These are phyloP conservation scores for Aromia moschata DNA, from an alignment of 2,888 invertebrate genomes.

Conservation along the genomic window DNA sequence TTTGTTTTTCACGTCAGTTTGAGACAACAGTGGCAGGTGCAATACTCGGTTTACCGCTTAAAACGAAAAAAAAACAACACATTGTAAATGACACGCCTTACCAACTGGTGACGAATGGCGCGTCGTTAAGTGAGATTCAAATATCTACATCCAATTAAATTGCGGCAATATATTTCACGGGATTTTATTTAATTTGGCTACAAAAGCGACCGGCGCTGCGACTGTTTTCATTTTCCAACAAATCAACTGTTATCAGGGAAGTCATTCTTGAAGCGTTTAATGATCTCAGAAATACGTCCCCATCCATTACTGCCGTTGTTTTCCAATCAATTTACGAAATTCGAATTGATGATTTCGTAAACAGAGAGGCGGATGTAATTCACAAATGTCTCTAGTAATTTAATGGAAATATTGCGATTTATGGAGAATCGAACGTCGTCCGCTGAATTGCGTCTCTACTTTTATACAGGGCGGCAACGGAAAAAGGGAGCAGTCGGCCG, in stretches of 20 bases:
- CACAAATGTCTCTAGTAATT: constrained; percentile 21
- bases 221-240: constrained; percentile 15
- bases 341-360: constrained; percentile 25
- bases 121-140: constrained; percentile 10
- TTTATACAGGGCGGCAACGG: too few relatives aligned
- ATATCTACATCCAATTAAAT: constrained; percentile 15
- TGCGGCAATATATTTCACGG: constrained; percentile 3
- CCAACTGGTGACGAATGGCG: constrained; percentile 1
- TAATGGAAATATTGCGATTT: constrained; percentile 9
- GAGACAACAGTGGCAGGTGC: too few relatives aligned
- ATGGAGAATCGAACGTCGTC: neutral
- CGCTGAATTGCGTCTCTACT: neutral
- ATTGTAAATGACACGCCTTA: neutral
- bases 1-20: too few relatives aligned
- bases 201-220: neutral
- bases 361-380: constrained; percentile 18
- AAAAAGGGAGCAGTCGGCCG: too few relatives aligned
- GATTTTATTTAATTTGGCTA: constrained; percentile 12
- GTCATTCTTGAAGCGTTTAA: constrained; percentile 15
- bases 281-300: constrained; percentile 23
- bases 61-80: constrained; percentile 8
- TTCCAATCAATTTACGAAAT: constrained; percentile 23
- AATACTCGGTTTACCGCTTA: too few relatives aligned
- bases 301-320: constrained; percentile 23
- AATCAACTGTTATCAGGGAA: constrained; percentile 18